phyloP scores from a whole-genome alignment of 2,113 vertebrate genomes.

The Apteryx owenii region DNA sequence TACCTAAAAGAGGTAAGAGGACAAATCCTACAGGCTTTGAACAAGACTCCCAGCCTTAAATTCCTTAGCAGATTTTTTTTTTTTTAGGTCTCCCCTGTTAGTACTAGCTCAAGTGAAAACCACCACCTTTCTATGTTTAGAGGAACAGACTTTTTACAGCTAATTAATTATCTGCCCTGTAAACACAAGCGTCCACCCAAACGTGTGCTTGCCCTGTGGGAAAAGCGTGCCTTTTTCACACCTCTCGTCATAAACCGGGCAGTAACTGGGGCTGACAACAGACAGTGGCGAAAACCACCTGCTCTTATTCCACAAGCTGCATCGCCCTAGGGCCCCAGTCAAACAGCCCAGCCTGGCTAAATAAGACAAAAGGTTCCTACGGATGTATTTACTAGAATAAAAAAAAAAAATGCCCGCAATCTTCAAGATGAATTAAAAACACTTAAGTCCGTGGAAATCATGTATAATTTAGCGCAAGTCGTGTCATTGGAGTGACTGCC shows the following conservation, averaged over 20 bases:
- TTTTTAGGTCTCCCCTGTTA: neutral
- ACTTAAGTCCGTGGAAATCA: neutral
- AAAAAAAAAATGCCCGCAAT: neutral
- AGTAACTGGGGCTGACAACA: fast-evolving
- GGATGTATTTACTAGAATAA: neutral
- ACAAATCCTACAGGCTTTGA: neutral
- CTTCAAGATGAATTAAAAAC: neutral
- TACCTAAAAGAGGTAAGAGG: neutral
- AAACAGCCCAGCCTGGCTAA: neutral
- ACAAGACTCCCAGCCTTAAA: neutral
- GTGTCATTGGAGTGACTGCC: neutral
- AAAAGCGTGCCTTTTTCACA: conserved; percentile 24
- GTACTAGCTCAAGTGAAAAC: neutral
- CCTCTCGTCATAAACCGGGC: conserved; percentile 13
- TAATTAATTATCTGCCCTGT: conserved; percentile 31
- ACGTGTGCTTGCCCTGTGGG: neutral
- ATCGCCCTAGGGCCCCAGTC: neutral
- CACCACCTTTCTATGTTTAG: neutral
- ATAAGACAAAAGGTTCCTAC: neutral
- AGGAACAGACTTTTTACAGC: neutral
- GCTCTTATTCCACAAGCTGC: neutral
- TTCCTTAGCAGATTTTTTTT: neutral
- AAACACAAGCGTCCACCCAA: neutral
- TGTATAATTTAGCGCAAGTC: neutral
- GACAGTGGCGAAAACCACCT: conserved; percentile 7